Base-by-base conservation (phyloP, 2,797 vertebrate genomes). In the Xyrichtys novacula region DNA sequence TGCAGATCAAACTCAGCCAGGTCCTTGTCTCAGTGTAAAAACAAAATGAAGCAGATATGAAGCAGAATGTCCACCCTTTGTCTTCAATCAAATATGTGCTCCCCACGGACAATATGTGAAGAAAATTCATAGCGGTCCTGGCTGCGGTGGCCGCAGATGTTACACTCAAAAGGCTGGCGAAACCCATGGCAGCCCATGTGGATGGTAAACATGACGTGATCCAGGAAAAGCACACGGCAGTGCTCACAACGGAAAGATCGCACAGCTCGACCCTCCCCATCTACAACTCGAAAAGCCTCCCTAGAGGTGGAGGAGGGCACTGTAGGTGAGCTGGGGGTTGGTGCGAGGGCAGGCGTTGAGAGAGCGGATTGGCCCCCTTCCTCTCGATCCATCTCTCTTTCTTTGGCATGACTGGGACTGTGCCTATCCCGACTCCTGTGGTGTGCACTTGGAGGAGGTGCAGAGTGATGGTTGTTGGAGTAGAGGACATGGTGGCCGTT, bases 131-230 rank as follows among this genome's bases (percentile, higher is more conserved):
- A 99, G 92, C 97, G 96, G 90, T 99, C 97, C 92, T 96, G 97
- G 93, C 96, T 98, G 90, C 96, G 96, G 89, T 98, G 87, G 76
- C 97, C 97, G 47, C 97, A 99, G 94, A 99, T 98, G 94, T 98
- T 98, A 87, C 97, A 99, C 93, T 99, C 97, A 2, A 99, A 97
- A 82, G 97, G 97, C 95, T 98, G 97, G 77, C 96, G 95, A 91
- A 98, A 98, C 84, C 97, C 97, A 3, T 99, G 97, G 91, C 97
- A 98, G 74, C 97, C 97, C 97, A 99, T 99, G 93, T 99, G 97
- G 90, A 99, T 98, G 78, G 97, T 99, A 93, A 97, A 99, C 97
- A 99, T 99, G 87, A 99, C 97, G 49, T 99, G 97, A 93, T 99
- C 97, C 87, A 99, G 91, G 92, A 99, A 99, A 55, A 99, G 95